phyloP scores from a whole-genome alignment of 2,113 vertebrate genomes.

The Mesitornis unicolor region DNA sequence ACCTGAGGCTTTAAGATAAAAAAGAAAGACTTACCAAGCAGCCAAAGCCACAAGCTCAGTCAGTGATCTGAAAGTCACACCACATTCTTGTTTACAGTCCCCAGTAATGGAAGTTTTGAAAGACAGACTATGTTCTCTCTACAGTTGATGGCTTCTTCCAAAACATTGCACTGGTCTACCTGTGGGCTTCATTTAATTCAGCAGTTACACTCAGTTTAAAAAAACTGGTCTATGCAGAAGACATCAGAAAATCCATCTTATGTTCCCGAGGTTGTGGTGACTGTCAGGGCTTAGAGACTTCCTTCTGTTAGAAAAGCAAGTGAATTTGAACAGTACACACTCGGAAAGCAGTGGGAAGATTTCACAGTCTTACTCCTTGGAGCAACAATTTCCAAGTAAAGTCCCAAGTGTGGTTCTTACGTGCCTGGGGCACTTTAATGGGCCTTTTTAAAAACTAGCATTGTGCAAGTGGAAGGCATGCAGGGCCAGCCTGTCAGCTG shows the following conservation, averaged over 20 bases:
- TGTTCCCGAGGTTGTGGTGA: not conserved
- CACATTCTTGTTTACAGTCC: not conserved
- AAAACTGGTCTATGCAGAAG: not conserved
- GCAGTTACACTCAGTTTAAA: not conserved
- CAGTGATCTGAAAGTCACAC: not conserved
- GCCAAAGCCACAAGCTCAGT: not conserved
- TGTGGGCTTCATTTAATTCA: not conserved
- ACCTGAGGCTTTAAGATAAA: not conserved
- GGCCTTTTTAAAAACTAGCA: slow-evolving; percentile 32
- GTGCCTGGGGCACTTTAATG: slow-evolving; percentile 13
- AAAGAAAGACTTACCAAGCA: not conserved
- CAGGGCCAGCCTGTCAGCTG: slow-evolving; percentile 47
- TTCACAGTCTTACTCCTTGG: not conserved
- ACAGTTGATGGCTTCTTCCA: not conserved
- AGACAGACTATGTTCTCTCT: not conserved
- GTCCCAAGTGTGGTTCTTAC: not conserved
- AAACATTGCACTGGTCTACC: not conserved
- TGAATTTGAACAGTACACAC: not conserved
- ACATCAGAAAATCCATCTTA: not conserved
- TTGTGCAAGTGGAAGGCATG: slow-evolving; percentile 25
- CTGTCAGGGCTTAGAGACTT: not conserved
- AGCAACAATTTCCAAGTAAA: slow-evolving; percentile 2
- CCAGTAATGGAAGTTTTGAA: not conserved
- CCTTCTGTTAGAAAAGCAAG: not conserved
- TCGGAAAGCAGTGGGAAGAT: not conserved